phyloP scores from a whole-genome alignment of 2,888 invertebrate genomes.

The Dromius quadrimaculatus region DNA sequence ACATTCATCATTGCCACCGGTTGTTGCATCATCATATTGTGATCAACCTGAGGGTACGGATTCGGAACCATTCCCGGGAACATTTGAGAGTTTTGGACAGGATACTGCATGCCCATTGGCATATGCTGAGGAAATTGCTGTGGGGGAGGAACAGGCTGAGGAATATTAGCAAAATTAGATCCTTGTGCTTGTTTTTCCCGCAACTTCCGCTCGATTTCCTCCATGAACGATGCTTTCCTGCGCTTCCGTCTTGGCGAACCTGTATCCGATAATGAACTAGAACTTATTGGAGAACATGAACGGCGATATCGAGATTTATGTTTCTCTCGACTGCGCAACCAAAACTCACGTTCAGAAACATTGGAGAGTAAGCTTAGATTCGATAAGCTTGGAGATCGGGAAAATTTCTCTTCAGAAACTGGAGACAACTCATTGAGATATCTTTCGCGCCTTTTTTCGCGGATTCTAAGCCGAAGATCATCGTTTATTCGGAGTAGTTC shows the following conservation, averaged over 20 bases:
- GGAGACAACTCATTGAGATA: conserved; percentile 45
- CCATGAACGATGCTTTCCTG: conserved; percentile 61
- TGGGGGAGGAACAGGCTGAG: conserved; percentile 41
- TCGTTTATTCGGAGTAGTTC: conserved; percentile 33
- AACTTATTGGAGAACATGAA: conserved; percentile 47
- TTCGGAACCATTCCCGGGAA: conserved; percentile 45
- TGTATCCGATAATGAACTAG: conserved; percentile 33
- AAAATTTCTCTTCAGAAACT: conserved; percentile 41
- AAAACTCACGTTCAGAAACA: conserved; percentile 54
- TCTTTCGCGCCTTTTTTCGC: conserved; percentile 42
- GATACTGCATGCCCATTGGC: conserved; percentile 48
- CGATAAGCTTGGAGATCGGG: conserved; percentile 28
- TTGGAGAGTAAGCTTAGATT: conserved; percentile 44
- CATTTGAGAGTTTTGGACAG: conserved; percentile 32
- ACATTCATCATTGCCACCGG: conserved; percentile 12
- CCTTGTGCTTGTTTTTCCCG: conserved; percentile 54
- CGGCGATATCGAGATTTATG: conserved; percentile 36
- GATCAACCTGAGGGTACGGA: conserved; percentile 7
- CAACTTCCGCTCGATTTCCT: conserved; percentile 63
- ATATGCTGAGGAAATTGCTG: conserved; percentile 34
- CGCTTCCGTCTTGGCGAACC: conserved; percentile 49
- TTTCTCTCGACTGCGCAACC: conserved; percentile 50
- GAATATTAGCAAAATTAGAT: conserved; percentile 17
- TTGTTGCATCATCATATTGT: conserved; percentile 19
- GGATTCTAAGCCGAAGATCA: conserved; percentile 38